Percentiles rank a stretch among this genome's conserved stretches.
Conservation (phyloP, 2,797 vertebrate genomes). For the Harpagifer antarcticus region DNA sequence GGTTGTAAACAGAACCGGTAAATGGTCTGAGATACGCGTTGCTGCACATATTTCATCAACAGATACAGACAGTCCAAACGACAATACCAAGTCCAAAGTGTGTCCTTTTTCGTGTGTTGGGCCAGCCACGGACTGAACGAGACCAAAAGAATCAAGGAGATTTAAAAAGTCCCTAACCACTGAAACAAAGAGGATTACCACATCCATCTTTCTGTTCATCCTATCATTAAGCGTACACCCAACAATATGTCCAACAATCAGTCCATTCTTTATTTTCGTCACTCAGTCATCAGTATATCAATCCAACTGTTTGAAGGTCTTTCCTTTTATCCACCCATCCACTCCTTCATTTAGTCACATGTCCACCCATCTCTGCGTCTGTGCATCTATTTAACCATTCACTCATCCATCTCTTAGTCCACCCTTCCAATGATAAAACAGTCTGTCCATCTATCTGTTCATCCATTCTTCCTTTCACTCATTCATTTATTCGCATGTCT, state of each 20-base stretch:
- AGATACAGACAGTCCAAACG: too few species aligned
- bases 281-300: not conserved
- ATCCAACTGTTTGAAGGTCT: not conserved
- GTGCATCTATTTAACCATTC: not conserved
- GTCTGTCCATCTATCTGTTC: not conserved
- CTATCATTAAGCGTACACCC: not conserved
- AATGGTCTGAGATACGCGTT: too few species aligned
- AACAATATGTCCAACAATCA: not conserved
- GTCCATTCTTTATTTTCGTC: not conserved
- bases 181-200: conserved; percentile 17
- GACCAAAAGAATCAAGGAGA: too few species aligned
- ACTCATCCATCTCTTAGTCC: not conserved
- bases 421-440: not conserved
- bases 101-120: too few species aligned
- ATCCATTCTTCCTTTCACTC: not conserved
- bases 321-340: not conserved
- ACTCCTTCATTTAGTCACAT: not conserved
- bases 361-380: too few species aligned
- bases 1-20: too few species aligned
- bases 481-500: too few species aligned
- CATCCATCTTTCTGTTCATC: conserved; percentile 10
- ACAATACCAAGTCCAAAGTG: too few species aligned
- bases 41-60: too few species aligned
- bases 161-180: too few species aligned
- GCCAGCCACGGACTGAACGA: too few species aligned